Evolutionary conservation across 2,113 vertebrate species (phyloP).

Genomic region (Caretta caretta): DNA sequence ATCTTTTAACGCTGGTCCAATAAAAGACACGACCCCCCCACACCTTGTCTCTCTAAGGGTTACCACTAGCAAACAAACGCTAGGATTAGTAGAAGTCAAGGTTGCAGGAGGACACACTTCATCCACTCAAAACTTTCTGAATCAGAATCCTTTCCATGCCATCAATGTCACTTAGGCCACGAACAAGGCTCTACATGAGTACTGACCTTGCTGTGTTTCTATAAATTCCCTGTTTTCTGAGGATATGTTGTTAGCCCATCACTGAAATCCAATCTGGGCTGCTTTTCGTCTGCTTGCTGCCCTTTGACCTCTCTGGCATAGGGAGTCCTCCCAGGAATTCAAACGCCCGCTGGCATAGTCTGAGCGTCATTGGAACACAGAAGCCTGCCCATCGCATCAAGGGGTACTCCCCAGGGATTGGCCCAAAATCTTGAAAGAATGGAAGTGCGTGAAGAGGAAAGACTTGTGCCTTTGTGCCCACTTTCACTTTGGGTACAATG

Average conservation of each 20-base stretch:
- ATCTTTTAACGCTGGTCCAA: neutral
- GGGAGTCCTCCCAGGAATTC: neutral
- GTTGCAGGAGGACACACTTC: neutral
- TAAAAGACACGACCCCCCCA: neutral
- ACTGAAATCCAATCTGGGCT: neutral
- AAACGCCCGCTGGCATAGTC: neutral
- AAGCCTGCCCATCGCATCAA: no score
- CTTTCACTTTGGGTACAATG: no score
- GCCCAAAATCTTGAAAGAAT: no score
- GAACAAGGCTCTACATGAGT: neutral
- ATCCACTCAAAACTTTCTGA: neutral
- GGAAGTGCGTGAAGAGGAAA: no score
- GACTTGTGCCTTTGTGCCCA: no score
- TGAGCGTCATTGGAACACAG: no score
- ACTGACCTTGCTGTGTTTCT: neutral
- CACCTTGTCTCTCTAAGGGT: neutral
- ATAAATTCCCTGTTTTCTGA: neutral
- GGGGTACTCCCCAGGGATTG: no score
- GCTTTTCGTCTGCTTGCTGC: neutral
- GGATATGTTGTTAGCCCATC: neutral
- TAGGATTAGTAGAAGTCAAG: neutral
- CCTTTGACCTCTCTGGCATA: neutral
- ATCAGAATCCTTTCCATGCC: neutral
- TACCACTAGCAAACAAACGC: neutral
- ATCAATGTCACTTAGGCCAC: neutral